Evolutionary conservation across 2,888 invertebrate genomes (phyloP).

Genomic region (Poecilobothrus nobilitatus): DNA sequence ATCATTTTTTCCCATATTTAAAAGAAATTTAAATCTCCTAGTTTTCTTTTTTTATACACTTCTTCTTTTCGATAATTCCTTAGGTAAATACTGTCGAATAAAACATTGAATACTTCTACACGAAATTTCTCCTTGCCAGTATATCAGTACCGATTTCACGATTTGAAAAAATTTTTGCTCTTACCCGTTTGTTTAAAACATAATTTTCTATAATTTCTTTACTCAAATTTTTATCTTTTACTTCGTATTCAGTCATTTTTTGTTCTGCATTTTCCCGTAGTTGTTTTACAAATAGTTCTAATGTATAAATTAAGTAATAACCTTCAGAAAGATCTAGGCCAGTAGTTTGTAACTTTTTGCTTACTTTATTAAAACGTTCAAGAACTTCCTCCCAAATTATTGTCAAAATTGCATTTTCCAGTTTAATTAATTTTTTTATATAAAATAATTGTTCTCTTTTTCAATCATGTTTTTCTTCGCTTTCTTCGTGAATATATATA

Average conservation of each 20-base stretch:
- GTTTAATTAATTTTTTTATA: constrained; percentile 8
- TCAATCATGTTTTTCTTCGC: too few species aligned
- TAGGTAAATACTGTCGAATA: too few species aligned
- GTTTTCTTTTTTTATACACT: too few species aligned
- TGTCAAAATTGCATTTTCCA: constrained; percentile 8
- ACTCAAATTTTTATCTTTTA: constrained; percentile 3
- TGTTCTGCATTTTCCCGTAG: neutral
- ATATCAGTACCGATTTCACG: constrained; percentile 5
- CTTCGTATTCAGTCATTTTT: too few species aligned
- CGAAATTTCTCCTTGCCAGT: constrained; percentile 5
- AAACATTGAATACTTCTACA: too few species aligned
- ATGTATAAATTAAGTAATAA: neutral
- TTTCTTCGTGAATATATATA: constrained; percentile 8
- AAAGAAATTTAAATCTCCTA: too few species aligned
- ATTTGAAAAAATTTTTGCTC: neutral
- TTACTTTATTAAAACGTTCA: constrained; percentile 7
- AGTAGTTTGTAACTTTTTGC: neutral
- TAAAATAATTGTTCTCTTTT: constrained; percentile 9
- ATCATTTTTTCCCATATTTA: too few species aligned
- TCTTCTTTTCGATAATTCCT: too few species aligned
- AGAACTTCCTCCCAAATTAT: too few species aligned
- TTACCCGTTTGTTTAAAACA: constrained; percentile 9
- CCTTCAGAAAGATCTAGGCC: neutral
- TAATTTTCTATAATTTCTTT: constrained; percentile 8
- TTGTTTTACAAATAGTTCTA: constrained; percentile 2